Conservation (phyloP, 2,797 vertebrate genomes). For the Adelosebastes latens region DNA sequence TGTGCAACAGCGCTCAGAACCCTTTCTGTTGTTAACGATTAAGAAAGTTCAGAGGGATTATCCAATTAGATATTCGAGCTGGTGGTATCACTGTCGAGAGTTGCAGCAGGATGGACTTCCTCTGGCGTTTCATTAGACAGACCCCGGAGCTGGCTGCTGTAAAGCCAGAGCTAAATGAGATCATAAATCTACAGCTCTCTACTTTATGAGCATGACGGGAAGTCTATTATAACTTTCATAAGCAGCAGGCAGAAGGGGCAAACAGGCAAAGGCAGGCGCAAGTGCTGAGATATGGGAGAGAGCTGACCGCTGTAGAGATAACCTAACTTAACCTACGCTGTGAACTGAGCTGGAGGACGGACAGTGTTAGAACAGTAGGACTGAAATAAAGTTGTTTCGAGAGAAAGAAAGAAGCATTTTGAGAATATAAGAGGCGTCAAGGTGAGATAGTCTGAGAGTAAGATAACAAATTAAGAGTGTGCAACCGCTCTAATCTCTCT, state of each 20-base stretch:
- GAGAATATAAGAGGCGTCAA: not conserved
- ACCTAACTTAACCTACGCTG: not conserved
- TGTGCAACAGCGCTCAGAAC: not conserved
- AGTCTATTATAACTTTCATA: slow-evolving; percentile 85
- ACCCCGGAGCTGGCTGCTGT: slow-evolving; percentile 65
- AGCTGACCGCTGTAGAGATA: slow-evolving; percentile 16
- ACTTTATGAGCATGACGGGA: slow-evolving; percentile 80
- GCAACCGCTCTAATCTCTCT: not conserved
- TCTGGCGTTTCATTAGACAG: slow-evolving; percentile 78
- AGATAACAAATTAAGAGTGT: slow-evolving; percentile 17
- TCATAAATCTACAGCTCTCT: slow-evolving; percentile 81
- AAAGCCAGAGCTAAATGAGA: slow-evolving; percentile 80
- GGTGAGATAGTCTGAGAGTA: slow-evolving; percentile 7
- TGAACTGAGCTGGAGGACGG: slow-evolving; percentile 30
- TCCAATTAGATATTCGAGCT: slow-evolving; percentile 69
- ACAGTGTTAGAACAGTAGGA: not conserved
- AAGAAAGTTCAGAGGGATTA: slow-evolving; percentile 66
- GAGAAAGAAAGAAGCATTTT: not conserved
- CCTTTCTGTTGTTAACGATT: slow-evolving; percentile 37
- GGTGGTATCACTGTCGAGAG: slow-evolving; percentile 52
- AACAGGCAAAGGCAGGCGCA: slow-evolving; percentile 37
- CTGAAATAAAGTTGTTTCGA: not conserved
- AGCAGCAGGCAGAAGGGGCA: slow-evolving; percentile 56
- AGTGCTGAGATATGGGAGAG: slow-evolving; percentile 29
- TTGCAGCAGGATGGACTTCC: slow-evolving; percentile 69